Conservation (phyloP, 2,113 vertebrate genomes). For the Channa maculata region DNA sequence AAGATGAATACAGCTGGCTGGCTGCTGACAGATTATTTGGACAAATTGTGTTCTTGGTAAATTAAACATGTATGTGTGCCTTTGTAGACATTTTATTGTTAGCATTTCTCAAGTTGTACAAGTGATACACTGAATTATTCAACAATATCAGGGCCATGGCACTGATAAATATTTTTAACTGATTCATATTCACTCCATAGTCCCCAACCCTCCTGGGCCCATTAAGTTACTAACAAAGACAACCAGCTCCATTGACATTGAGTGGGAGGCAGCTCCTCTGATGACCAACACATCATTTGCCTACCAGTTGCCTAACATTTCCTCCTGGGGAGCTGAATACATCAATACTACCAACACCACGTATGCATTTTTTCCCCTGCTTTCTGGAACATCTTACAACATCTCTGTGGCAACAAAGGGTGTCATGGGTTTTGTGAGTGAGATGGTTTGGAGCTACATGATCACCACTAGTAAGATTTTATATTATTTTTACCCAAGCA, state of each 20-base stretch:
- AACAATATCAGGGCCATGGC: no score
- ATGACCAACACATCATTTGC: slow-evolving; percentile 39
- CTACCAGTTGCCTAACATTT: slow-evolving; percentile 41
- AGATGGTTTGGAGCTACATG: not conserved
- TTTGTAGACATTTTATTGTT: no score
- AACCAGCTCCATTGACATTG: slow-evolving; percentile 46
- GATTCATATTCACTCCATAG: slow-evolving; percentile 40
- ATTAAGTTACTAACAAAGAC: slow-evolving; percentile 46
- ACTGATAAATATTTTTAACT: no score
- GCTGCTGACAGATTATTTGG: no score
- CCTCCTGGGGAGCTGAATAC: fast-evolving
- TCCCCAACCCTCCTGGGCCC: slow-evolving; percentile 71
- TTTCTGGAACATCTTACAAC: slow-evolving; percentile 71
- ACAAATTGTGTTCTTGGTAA: no score
- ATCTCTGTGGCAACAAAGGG: slow-evolving; percentile 73
- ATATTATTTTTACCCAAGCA: not conserved
- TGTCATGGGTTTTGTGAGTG: slow-evolving; percentile 45
- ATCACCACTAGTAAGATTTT: slow-evolving; percentile 75
- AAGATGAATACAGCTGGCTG: no score
- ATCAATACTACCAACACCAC: fast-evolving
- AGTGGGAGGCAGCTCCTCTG: slow-evolving; percentile 56
- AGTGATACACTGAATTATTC: no score
- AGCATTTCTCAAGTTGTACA: no score
- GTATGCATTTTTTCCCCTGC: slow-evolving; percentile 35
- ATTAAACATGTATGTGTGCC: no score